Evolutionary conservation across 2,888 invertebrate species (phyloP).

Genomic region (Ariolimax columbianus): DNA sequence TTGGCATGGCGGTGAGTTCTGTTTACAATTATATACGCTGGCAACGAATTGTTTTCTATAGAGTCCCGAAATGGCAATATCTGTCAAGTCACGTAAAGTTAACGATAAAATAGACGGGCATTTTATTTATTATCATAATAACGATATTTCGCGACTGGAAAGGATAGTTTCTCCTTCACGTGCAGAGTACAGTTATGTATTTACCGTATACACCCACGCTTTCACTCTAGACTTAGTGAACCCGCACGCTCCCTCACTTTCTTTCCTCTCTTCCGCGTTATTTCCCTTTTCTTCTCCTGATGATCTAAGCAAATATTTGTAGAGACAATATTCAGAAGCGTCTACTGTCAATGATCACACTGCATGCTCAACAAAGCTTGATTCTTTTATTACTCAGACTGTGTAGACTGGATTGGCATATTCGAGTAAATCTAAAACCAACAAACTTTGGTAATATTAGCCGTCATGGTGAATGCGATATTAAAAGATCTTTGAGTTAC

Average conservation of each 20-base stretch:
- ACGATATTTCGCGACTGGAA: not conserved
- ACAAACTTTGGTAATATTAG: not conserved
- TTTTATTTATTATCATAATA: slow-evolving; percentile 10
- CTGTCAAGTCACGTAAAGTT: slow-evolving; percentile 5
- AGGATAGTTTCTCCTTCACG: not conserved
- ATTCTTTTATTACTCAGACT: slow-evolving; percentile 14
- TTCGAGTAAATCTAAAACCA: slow-evolving; percentile 12
- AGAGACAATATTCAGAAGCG: slow-evolving; percentile 5
- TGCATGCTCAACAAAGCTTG: not conserved
- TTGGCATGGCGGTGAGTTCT: too few species aligned
- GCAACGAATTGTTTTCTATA: not conserved
- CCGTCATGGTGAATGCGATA: not conserved
- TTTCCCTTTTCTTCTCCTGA: not conserved
- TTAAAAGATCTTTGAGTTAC: not conserved
- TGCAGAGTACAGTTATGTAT: not conserved
- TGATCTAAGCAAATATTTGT: slow-evolving; percentile 7
- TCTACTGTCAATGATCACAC: not conserved
- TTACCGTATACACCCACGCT: not conserved
- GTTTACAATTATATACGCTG: too few species aligned
- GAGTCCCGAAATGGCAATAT: slow-evolving; percentile 4
- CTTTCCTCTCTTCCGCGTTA: not conserved
- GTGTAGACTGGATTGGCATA: not conserved
- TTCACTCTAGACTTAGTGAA: too few species aligned
- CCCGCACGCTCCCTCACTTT: too few species aligned
- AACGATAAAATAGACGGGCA: not conserved